phyloP scores from a whole-genome alignment of 2,113 vertebrate species.

The Psittacara wagleri region DNA sequence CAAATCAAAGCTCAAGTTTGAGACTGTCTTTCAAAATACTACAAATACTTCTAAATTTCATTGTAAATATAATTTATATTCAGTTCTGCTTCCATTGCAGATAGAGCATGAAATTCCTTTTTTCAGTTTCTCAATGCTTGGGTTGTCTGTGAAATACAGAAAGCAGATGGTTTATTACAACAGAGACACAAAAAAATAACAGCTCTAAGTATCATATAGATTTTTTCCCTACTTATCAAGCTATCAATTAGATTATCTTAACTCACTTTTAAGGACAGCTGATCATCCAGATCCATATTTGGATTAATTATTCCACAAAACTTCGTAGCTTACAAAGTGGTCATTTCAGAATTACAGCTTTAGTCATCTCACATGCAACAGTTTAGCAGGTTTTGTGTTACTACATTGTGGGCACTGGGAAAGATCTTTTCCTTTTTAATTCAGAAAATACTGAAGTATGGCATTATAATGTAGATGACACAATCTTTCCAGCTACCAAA shows the following conservation, averaged over 20 bases:
- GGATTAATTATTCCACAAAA: background rate
- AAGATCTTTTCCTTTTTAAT: background rate
- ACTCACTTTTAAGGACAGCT: background rate
- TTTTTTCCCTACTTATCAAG: background rate
- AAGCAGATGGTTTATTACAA: background rate
- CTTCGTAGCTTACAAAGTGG: background rate
- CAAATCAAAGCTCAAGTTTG: background rate
- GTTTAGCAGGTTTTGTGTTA: background rate
- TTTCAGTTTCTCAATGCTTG: background rate
- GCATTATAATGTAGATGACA: background rate
- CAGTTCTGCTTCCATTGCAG: background rate
- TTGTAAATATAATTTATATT: background rate
- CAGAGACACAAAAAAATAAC: background rate
- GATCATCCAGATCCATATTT: background rate
- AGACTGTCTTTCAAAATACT: background rate
- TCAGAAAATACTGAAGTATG: background rate
- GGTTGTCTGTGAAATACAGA: background rate
- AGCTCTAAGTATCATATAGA: background rate
- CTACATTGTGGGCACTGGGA: background rate
- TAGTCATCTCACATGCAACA: background rate
- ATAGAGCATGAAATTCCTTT: background rate
- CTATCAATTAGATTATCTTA: background rate
- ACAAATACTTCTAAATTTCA: background rate
- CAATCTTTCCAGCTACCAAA: slow-evolving; percentile 19
- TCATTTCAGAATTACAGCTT: background rate